Base-by-base conservation (phyloP, 53 echinoderm and acorn worm genomes). In the Crossaster papposus region DNA sequence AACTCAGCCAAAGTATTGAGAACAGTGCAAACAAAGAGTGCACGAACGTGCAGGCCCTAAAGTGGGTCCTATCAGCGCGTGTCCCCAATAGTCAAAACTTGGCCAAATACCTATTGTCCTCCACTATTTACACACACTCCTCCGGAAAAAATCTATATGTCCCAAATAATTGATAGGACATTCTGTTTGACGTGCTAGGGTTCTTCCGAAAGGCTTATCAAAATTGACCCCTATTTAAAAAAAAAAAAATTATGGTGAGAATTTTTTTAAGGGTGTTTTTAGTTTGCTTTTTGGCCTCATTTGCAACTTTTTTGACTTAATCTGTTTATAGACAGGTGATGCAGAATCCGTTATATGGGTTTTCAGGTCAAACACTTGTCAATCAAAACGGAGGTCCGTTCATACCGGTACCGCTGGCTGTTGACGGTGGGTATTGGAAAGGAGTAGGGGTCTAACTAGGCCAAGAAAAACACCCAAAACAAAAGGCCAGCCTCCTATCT, bases 271-370 rank as follows among this genome's bases (percentile, higher is more conserved):
- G 44, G 5, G 9, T 5, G 44, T 44, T 44, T 78, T 51, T 50
- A 2, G 51, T 78, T 78, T 70, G 72, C 72, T 51, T 85, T 71
- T 73, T 73, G 73, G 72, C 72, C 85, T 54, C 85, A 85, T 85
- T 85, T 73, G 85, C 85, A 85, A 85, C 85, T 85, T 85, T 72
- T 85, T 72, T 31, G 17, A 73, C 50, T n/a, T 72, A 85, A 72
- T 78, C 78, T 78, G 34, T 73, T 73, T 35, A 81, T 32, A 24
- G 68, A 70, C 29, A 51, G 54, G 72, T 51, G 35, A 54, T 51
- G 28, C 35, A 12, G 30, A 23, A 7, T 52, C 29, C 36, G 30
- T 85, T n/a, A 85, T 85, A 24, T 85, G 54, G 85, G 85, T 85
- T 85, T 72, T 54, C 31, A 22, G 85, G 85, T 72, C 85, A 85